Base-by-base conservation (phyloP, 1,140 invertebrate species). In the Teleopsis dalmanni region DNA sequence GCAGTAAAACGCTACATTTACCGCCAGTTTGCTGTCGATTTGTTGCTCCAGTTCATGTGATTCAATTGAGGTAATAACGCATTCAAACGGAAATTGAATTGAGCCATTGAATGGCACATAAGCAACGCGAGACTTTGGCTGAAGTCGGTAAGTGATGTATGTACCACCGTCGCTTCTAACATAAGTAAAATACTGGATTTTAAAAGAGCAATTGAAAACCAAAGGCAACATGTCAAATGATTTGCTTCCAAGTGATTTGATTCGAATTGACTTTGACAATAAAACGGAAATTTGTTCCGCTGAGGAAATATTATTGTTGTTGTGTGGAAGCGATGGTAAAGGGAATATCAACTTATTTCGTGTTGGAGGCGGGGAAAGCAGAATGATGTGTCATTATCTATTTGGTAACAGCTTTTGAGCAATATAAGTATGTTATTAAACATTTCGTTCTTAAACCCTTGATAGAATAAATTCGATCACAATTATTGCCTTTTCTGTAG, bases 171-270 rank as follows among this genome's bases (percentile, higher is more conserved):
- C 14, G 23, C 21, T 16, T 13, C 23, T 42, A 22, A n/a, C 10
- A 42, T 42, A n/a, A 25, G 22, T 14, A 42, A 2, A 42, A 42
- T 27, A 16, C 19, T 41, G 22, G 21, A 23, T 25, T 14, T 14
- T 35, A 18, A 19, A 35, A 18, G 34, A 19, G n/a, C 22, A 13
- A 23, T 23, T 27, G 33, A 44, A 44, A 6, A 13, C 22, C 37
- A 40, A 40, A 53, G 53, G 51, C 51, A 60, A 55, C 58, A 63
- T 61, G 59, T 62, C 56, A 59, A 58, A 60, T 65, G 59, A 65
- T 65, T 65, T 62, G 57, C 62, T 65, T 65, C 62, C 62, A 58
- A 65, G 60, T 65, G 59, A 64, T 64, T 65, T 65, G 44, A 65
- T 65, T 65, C 64, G 54, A 64, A 65, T 65, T 65, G 62, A 65